A percentile compares a stretch with the other conserved stretches of the same genome.
phyloP scores from a whole-genome alignment of 2,797 vertebrate species.

The Nannoperca australis region DNA sequence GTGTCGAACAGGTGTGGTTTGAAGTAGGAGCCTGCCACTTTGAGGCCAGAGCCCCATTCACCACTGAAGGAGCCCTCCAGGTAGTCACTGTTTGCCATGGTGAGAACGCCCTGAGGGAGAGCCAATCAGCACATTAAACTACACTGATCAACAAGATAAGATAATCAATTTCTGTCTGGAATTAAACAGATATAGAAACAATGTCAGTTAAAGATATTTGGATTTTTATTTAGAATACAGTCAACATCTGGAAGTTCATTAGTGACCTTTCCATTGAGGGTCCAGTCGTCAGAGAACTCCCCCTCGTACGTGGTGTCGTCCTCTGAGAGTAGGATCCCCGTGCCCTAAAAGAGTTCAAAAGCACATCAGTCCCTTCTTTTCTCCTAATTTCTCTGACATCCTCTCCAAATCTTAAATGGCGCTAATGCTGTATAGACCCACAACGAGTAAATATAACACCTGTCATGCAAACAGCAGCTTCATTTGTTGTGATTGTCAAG shows the following conservation, averaged over 20 bases:
- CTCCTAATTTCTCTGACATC: not conserved
- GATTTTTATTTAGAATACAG: not conserved
- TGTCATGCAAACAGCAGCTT: too few species aligned
- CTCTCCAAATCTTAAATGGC: too few species aligned
- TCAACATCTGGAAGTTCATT: not conserved
- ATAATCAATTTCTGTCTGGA: too few species aligned
- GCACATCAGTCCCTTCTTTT: not conserved
- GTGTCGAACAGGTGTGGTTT: constrained; percentile 93
- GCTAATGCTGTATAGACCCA: not conserved
- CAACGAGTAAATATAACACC: too few species aligned
- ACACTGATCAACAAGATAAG: not conserved
- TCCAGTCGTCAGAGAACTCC: constrained; percentile 98
- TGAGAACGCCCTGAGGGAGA: constrained; percentile 89
- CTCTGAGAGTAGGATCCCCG: constrained; percentile 94
- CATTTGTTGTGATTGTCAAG: too few species aligned
- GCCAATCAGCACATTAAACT: not conserved
- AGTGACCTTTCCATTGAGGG: constrained; percentile 95
- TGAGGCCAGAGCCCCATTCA: constrained; percentile 96
- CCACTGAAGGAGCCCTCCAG: constrained; percentile 95
- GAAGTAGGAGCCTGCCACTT: constrained; percentile 94
- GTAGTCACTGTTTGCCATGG: constrained; percentile 94
- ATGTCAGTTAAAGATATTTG: not conserved
- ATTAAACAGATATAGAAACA: not conserved
- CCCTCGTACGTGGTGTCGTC: constrained; percentile 97
- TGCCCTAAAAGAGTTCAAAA: constrained; percentile 84